Conservation (phyloP, 2,888 invertebrate species). For the Exocentrus adspersus region DNA sequence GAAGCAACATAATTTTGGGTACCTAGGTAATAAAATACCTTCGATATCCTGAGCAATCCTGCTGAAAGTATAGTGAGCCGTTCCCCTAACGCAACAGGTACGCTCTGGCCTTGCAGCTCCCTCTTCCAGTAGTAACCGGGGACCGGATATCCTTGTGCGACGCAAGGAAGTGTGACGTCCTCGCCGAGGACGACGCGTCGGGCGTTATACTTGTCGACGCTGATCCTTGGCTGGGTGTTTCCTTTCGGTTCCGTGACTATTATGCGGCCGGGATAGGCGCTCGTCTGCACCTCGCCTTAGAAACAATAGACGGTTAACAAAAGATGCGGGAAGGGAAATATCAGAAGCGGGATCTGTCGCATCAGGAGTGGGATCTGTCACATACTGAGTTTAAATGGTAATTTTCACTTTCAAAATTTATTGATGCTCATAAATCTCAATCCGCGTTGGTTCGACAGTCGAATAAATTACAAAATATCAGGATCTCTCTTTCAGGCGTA, state of each 20-base stretch:
- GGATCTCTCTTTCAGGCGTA: no score
- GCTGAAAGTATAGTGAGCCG: conserved; percentile 69
- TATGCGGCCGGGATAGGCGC: conserved; percentile 72
- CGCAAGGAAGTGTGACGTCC: conserved; percentile 80
- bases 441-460: no score
- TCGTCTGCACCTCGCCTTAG: conserved; percentile 68
- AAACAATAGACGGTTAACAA: conserved; percentile 42
- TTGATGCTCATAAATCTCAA: no score
- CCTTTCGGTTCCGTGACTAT: conserved; percentile 81
- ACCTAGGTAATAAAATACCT: conserved; percentile 60
- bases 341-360: no score
- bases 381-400: no score
- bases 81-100: conserved; percentile 75
- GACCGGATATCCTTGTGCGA: conserved; percentile 83
- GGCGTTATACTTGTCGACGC: conserved; percentile 76
- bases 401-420: no score
- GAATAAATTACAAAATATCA: no score
- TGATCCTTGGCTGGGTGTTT: conserved; percentile 77
- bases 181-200: conserved; percentile 76
- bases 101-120: conserved; percentile 75
- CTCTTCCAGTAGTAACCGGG: conserved; percentile 85
- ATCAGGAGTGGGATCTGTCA: no score
- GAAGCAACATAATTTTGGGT: no score
- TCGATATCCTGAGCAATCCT: conserved; percentile 74
- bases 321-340: neutral